A percentile compares a stretch with the other conserved stretches of the same genome.
Conservation (phyloP, 2,113 vertebrate genomes). For the Anhinga rufa region DNA sequence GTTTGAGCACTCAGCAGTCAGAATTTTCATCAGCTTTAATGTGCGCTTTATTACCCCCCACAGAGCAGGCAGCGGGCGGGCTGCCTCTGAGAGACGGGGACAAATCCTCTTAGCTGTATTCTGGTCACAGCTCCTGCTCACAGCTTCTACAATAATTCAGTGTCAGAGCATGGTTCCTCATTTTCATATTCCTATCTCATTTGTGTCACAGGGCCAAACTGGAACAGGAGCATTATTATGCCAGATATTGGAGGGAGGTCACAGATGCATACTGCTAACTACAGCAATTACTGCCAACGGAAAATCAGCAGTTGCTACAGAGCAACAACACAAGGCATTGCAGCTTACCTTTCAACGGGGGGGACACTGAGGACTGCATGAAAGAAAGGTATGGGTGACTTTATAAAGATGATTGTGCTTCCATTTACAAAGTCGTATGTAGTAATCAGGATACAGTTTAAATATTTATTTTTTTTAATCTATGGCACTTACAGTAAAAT, state of each 20-base stretch:
- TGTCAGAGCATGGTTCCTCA: background rate
- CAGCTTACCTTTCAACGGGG: background rate
- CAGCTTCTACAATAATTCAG: background rate
- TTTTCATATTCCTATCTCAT: background rate
- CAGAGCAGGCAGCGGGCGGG: background rate
- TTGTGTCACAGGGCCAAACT: background rate
- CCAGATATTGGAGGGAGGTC: background rate
- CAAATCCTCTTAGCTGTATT: background rate
- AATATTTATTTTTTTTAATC: no score
- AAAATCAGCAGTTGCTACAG: background rate
- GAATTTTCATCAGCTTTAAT: background rate
- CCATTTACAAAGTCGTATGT: background rate
- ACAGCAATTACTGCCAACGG: background rate
- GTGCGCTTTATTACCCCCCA: background rate
- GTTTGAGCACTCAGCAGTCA: background rate
- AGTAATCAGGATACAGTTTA: background rate
- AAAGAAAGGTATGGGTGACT: background rate
- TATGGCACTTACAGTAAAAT: background rate
- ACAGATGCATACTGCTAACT: background rate
- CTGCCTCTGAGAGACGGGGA: background rate
- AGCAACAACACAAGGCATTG: fast-evolving
- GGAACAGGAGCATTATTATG: background rate
- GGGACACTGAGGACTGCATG: background rate
- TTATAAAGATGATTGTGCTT: background rate
- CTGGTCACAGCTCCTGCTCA: background rate